Base-by-base conservation (phyloP, 2,797 vertebrate genomes). In the Oreochromis mossambicus region DNA sequence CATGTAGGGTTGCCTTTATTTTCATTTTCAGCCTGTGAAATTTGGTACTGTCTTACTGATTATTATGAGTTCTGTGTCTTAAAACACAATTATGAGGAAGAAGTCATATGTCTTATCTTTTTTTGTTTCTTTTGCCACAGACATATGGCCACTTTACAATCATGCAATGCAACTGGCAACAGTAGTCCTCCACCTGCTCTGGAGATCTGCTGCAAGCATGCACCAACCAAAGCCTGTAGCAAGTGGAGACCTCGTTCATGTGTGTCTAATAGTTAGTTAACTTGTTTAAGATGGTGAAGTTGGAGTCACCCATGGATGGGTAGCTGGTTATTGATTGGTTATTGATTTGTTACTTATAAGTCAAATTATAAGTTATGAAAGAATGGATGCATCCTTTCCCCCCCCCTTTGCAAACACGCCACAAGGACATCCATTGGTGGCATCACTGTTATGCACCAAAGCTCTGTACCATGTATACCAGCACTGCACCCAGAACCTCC, bases 201-300 rank as follows among this genome's bases (percentile, higher is more conserved):
- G 61, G 61, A 66, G 61, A 66, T 3, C 61, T 66, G 38, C 63
- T 68, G 63, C 36, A 68, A 6, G 56, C 15, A 58, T 32, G 36
- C 63, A 70, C 21, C 36, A 24, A 43, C 38, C 21, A 68, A 38
- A 68, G 38, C 12, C 63, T 41, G 36, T 41, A 41, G 63, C 63
- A 41, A n/a, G 34, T 41, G 12, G 7, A 43, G n/a, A 55, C 21
- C 21, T 55, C 21, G 6, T 26, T 55, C n/a, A 43, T 5, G 0
- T 5, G 0, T 70, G 2, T 26, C 8, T 15, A 8, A 24, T 41
- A 26, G 38, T 43, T 43, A 58, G 3, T 21, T 66, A 21, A 66
- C 61, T 21, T 66, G 61, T 13, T n/a, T 36, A 21, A 38, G 34
- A 41, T 13, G 12, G 61, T 21, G 34, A n/a, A 21, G 19, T 21